Evolutionary conservation across 2,888 invertebrate genomes (phyloP).

Genomic region (Aphrophora alni): DNA sequence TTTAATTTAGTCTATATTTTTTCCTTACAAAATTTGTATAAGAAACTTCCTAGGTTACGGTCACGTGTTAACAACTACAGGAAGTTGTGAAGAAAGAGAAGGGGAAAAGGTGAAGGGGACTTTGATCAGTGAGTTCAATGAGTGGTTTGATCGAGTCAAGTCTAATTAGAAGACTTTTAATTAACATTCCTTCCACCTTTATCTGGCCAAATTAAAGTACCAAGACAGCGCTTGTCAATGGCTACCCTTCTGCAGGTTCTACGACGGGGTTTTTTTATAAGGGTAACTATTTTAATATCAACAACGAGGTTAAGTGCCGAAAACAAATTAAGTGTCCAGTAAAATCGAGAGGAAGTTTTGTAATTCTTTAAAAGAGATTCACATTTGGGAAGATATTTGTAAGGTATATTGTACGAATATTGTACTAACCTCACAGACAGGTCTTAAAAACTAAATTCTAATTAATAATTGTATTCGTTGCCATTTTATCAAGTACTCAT

Average conservation of each 20-base stretch:
- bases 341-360: too few species aligned
- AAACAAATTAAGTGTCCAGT: not conserved
- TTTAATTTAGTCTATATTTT: too few species aligned
- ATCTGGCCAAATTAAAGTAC: slow-evolving; percentile 9
- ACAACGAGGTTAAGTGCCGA: not conserved
- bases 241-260: not conserved
- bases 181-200: slow-evolving; percentile 41
- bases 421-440: too few species aligned
- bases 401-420: too few species aligned
- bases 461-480: too few species aligned
- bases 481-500: too few species aligned
- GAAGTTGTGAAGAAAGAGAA: not conserved
- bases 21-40: too few species aligned
- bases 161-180: slow-evolving; percentile 41
- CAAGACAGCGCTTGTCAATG: not conserved
- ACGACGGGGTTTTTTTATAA: not conserved
- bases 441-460: too few species aligned
- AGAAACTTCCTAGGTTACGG: too few species aligned
- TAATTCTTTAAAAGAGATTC: too few species aligned
- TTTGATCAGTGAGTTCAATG: slow-evolving; percentile 10
- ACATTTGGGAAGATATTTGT: too few species aligned
- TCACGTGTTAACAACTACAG: too few species aligned
- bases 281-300: not conserved
- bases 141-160: slow-evolving; percentile 26
- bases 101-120: not conserved